A percentile compares a stretch with the other conserved stretches of the same genome.
Conservation (phyloP, 2,797 vertebrate genomes). For the Poecilia gillii region DNA sequence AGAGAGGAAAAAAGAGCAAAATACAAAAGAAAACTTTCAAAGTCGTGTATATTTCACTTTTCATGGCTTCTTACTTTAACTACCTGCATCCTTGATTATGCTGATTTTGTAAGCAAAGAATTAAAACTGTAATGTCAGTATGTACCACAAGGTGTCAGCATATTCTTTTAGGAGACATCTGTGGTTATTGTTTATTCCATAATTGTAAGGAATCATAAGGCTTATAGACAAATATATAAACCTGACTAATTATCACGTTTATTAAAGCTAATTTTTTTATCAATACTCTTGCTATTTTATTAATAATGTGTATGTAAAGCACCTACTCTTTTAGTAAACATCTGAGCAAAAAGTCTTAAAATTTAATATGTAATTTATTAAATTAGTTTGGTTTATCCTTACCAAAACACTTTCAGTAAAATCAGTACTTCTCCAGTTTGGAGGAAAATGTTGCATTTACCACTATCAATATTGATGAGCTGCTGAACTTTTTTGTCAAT, state of each 20-base stretch:
- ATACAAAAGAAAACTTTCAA: not conserved
- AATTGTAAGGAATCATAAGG: not conserved
- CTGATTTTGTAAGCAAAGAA: not conserved
- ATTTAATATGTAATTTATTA: not conserved
- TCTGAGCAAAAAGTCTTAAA: not conserved
- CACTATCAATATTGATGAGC: not conserved
- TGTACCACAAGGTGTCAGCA: conserved; percentile 54
- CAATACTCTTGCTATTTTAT: not conserved
- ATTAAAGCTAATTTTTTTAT: not conserved
- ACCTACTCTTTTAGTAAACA: not conserved
- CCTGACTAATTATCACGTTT: not conserved
- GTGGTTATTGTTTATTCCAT: not conserved
- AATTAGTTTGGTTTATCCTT: not conserved
- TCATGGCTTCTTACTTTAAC: not conserved
- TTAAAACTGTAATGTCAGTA: conserved; percentile 5
- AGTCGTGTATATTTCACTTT: not conserved
- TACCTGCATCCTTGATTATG: not conserved
- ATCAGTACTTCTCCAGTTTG: not conserved
- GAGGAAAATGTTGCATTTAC: not conserved
- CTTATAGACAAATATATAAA: not conserved
- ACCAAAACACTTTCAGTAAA: not conserved
- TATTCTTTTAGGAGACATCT: not conserved
- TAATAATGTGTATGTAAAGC: not conserved
- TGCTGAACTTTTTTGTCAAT: not conserved
- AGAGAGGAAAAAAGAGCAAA: not conserved